Base-by-base conservation (phyloP, 2,888 invertebrate genomes). In the Apodemia mormo region DNA sequence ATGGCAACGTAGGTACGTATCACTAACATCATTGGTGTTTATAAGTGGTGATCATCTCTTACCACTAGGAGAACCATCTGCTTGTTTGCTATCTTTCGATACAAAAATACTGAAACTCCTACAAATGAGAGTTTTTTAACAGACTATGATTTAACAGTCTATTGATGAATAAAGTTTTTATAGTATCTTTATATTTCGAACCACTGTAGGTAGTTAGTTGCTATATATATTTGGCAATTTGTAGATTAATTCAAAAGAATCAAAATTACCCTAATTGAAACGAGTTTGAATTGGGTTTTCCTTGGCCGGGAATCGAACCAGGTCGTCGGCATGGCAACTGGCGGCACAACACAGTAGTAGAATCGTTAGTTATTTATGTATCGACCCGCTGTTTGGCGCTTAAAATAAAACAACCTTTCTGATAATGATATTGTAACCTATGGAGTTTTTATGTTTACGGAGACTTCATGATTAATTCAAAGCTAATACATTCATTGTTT, bases 271-370 rank as follows among this genome's bases (percentile, higher is more conserved):
- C 33, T 52, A 37, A 67, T 58, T 43, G 22, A 29, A 58, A 43
- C 29, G 40, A 30, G 45, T 22, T 29, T 58, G 40, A 10, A 40
- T 43, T 29, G 22, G 6, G 40, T 77, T 76, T 73, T 66, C 82
- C 83, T 82, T 83, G 82, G 81, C 80, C 82, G 80, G 83, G 81
- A 84, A 72, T 76, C 76, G 80, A 83, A 82, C 80, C 85, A 75
- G 87, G 88, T 79, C 85, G 82, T 87, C 69, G 68, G 81, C 77
- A 81, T 82, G 80, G 78, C 79, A 71, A 88, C 87, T 37, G 73
- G 65, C 33, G 37, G 30, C 79, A 85, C 84, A 86, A 88, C 89
- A 87, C 33, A 29, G 49, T 66, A 29, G 33, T 12, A 5, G 12
- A 33, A 33, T 61, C 61, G 30, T 61, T 61, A 61, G 61, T 61